Base-by-base conservation (phyloP, 2,888 invertebrate genomes). In the Eumerus sabulonum region DNA sequence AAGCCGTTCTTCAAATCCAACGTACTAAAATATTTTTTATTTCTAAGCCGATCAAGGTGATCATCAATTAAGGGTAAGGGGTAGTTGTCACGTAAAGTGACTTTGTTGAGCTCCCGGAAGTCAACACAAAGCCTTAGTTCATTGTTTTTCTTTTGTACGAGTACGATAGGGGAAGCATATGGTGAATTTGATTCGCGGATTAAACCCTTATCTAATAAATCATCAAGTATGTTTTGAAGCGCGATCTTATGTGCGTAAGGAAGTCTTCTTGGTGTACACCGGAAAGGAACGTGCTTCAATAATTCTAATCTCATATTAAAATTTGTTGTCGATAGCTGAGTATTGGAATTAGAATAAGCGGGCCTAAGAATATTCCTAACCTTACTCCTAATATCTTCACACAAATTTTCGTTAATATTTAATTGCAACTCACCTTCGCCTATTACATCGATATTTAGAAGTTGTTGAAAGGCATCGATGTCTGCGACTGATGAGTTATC, bases 1-100 rank as follows among this genome's bases (percentile, higher is more conserved):
- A 83, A 83, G 4, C 83, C 83, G 51, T 74, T 81, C 27, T 47
- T 57, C 9, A 83, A 27, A 50, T 84, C 83, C 4, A 84, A 57
- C 13, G 66, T 11, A 83, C 82, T 5, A 50, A 83, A 84, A 53
- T 70, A 76, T 13, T 45, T 51, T 60, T 83, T 83, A n/a, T 70
- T 74, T 7, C 38, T 14, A 14, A 83, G 50, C 1, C 44, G 17
- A 47, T 79, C 79, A 13, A 83, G 50, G 1, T 36, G 17, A 48
- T 82, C 76, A 4, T 82, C 82, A 11, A 76, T 76, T 1, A 82
- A 4, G 0, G 79, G 81, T 2, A 76, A 36, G 0, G 77, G 77
- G 45, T 70, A 76, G 59, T 81, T 81, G 38, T 81, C 76, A 4
- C 67, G 27, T 9, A 51, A 14, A 1, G 76, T 77, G 1, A 57